phyloP scores from a whole-genome alignment of 2,113 vertebrate species.

The Forbesichthys agassizii region DNA sequence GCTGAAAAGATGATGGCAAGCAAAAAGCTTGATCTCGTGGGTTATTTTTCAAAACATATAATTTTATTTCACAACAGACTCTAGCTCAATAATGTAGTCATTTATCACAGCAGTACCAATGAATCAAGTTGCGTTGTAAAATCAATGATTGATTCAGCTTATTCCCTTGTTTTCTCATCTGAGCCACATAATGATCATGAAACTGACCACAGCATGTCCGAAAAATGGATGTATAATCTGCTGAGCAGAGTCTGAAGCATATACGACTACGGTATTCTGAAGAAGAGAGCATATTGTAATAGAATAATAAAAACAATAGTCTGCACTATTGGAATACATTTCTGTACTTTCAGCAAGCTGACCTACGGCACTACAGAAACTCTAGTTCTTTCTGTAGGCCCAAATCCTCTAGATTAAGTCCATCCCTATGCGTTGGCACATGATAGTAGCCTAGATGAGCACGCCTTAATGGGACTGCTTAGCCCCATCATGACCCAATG shows the following conservation, averaged over 20 bases:
- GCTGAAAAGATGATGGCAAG: slow-evolving; percentile 26
- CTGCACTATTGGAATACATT: slow-evolving; percentile 18
- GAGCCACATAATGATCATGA: slow-evolving; percentile 78
- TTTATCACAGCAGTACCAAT: slow-evolving; percentile 72
- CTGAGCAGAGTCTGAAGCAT: slow-evolving; percentile 43
- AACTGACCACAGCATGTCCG: slow-evolving; percentile 73
- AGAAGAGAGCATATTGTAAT: slow-evolving; percentile 46
- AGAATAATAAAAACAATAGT: slow-evolving; percentile 26
- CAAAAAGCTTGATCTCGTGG: slow-evolving; percentile 23
- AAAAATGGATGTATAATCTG: slow-evolving; percentile 75
- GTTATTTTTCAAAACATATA: slow-evolving; percentile 45
- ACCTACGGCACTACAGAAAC: slow-evolving; percentile 34
- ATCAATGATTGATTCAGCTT: slow-evolving; percentile 75
- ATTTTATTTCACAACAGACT: slow-evolving; percentile 60
- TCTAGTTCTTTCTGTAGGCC: slow-evolving; percentile 14
- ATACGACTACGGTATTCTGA: slow-evolving; percentile 45
- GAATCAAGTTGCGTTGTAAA: slow-evolving; percentile 75
- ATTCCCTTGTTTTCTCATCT: slow-evolving; percentile 77
- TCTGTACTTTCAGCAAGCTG: slow-evolving; percentile 22
- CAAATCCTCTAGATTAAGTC: slow-evolving; percentile 62
- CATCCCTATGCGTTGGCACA: slow-evolving; percentile 69
- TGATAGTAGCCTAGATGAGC: slow-evolving; percentile 76
- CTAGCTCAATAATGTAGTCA: slow-evolving; percentile 62
- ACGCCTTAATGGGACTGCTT: slow-evolving; percentile 80
- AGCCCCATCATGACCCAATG: slow-evolving; percentile 82